phyloP scores from a whole-genome alignment of 2,113 vertebrate species.

The Tor tambroides region DNA sequence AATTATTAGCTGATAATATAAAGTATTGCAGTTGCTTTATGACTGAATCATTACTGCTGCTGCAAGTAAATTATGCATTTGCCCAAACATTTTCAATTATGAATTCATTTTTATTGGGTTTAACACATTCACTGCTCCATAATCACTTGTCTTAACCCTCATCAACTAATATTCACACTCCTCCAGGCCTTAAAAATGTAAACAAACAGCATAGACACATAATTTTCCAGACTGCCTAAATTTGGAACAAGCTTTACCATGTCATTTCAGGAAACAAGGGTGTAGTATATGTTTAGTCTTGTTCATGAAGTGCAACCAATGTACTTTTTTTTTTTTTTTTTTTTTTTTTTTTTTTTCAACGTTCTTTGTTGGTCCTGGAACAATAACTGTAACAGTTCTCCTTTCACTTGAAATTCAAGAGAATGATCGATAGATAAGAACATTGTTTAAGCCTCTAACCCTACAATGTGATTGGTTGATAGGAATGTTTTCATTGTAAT shows the following conservation, averaged over 20 bases:
- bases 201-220: background rate
- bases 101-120: background rate
- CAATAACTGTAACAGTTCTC: background rate
- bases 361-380: background rate
- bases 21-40: background rate
- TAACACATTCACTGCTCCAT: background rate
- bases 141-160: background rate
- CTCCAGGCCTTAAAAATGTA: background rate
- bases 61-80: background rate
- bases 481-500: background rate
- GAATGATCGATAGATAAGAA: background rate
- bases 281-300: background rate
- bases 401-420: slow-evolving; percentile 4
- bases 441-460: background rate
- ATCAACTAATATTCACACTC: background rate
- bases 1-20: background rate
- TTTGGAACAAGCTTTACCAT: background rate
- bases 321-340: background rate
- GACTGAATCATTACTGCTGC: background rate
- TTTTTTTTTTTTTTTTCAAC: background rate
- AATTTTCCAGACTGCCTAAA: background rate
- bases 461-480: background rate
- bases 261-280: background rate
- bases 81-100: background rate
- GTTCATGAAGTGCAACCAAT: background rate